These are phyloP conservation scores for Vombatus ursinus DNA, from an alignment of 2,113 vertebrate species.

Conservation along the genomic window DNA sequence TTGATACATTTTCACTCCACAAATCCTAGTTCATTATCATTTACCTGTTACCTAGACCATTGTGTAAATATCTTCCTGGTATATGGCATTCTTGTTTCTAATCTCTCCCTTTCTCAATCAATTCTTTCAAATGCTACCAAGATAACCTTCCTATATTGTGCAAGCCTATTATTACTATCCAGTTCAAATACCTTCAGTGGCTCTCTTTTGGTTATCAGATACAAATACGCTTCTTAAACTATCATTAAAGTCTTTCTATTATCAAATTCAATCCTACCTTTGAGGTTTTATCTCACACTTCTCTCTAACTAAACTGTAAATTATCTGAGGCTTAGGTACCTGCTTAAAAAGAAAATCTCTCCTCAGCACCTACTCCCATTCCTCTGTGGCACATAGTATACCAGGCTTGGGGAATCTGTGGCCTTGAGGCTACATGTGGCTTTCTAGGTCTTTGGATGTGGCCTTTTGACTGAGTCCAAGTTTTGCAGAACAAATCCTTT, in stretches of 20 bases:
- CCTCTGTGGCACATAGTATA: too few species aligned
- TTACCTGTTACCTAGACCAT: neutral
- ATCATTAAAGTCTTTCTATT: too few species aligned
- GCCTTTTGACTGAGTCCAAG: too few species aligned
- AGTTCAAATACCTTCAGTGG: neutral
- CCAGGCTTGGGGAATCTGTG: too few species aligned
- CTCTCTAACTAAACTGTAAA: neutral
- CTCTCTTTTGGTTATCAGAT: neutral
- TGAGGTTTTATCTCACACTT: neutral
- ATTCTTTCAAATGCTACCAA: neutral
- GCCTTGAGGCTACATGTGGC: too few species aligned
- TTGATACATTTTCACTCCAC: neutral
- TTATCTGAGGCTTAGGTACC: neutral
- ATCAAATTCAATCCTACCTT: neutral
- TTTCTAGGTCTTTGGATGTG: too few species aligned
- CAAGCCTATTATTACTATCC: neutral
- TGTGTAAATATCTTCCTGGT: neutral
- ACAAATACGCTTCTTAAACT: neutral
- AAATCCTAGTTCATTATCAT: neutral
- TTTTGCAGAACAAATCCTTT: too few species aligned
- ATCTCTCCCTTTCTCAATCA: neutral
- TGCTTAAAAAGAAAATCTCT: neutral
- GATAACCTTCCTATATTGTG: neutral
- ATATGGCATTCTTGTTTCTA: neutral
- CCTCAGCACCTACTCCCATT: neutral